phyloP scores from a whole-genome alignment of 2,113 vertebrate genomes.

The Tupaia chinensis region DNA sequence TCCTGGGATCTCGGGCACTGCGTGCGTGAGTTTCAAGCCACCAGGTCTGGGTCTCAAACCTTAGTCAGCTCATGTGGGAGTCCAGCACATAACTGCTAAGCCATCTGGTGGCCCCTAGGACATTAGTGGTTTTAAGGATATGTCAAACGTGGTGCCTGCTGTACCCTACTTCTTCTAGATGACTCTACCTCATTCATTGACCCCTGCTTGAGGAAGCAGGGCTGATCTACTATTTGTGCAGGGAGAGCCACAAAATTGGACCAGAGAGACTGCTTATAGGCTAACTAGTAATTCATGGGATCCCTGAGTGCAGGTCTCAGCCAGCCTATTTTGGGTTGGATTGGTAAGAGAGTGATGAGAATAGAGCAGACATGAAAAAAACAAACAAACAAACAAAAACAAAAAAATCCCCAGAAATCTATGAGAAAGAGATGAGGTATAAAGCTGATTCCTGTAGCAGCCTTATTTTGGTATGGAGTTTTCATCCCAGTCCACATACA shows the following conservation, averaged over 20 bases:
- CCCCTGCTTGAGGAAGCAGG: not conserved
- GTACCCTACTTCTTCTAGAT: not conserved
- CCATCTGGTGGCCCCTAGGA: too few relatives aligned
- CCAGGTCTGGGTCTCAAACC: too few relatives aligned
- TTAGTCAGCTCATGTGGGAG: too few relatives aligned
- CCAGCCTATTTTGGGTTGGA: not conserved
- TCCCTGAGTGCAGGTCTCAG: not conserved
- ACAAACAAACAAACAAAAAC: too few relatives aligned
- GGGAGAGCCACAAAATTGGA: not conserved
- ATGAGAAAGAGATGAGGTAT: not conserved
- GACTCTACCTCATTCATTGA: not conserved
- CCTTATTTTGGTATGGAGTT: not conserved
- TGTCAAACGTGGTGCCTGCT: not conserved
- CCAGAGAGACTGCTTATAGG: not conserved
- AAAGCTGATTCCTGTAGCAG: not conserved
- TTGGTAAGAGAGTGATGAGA: not conserved
- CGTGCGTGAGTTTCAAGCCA: too few relatives aligned
- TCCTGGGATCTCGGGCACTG: too few relatives aligned
- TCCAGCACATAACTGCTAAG: too few relatives aligned
- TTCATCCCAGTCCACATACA: too few relatives aligned
- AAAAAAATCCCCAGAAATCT: not conserved
- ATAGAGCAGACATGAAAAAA: not conserved
- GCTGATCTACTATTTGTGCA: not conserved
- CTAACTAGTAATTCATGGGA: not conserved
- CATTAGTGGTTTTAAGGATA: not conserved